Percentiles rank a stretch among this genome's conserved stretches.
phyloP scores from a whole-genome alignment of 2,888 invertebrate species.

The Galeruca laticollis region DNA sequence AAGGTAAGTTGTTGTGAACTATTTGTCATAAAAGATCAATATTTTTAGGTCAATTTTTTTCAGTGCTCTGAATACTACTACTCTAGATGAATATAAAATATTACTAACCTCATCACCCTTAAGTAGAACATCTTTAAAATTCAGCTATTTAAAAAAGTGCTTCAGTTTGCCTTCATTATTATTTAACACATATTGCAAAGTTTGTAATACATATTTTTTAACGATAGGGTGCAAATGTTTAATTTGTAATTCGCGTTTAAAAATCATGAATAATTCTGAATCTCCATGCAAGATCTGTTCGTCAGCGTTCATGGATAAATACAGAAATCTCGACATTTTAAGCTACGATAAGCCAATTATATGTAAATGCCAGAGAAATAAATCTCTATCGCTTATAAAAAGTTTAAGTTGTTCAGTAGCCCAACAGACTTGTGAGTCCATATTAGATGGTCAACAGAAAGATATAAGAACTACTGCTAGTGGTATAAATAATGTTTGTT shows the following conservation, averaged over 20 bases:
- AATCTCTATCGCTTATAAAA: slow-evolving; percentile 62
- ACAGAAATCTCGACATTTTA: slow-evolving; percentile 60
- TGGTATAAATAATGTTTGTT: slow-evolving; percentile 61
- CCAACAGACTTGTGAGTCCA: slow-evolving; percentile 58
- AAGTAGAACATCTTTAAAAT: slow-evolving; percentile 43
- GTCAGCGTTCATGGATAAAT: slow-evolving; percentile 62
- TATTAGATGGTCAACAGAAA: slow-evolving; percentile 57
- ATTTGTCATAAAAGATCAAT: slow-evolving; percentile 54
- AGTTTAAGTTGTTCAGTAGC: slow-evolving; percentile 64
- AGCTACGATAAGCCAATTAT: slow-evolving; percentile 57
- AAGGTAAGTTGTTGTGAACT: slow-evolving; percentile 45
- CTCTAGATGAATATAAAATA: slow-evolving; percentile 58
- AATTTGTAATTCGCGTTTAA: slow-evolving; percentile 57
- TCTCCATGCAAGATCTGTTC: slow-evolving; percentile 64
- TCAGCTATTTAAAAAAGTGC: slow-evolving; percentile 44
- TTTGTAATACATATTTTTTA: slow-evolving; percentile 47
- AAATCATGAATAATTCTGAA: slow-evolving; percentile 63
- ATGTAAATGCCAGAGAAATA: slow-evolving; percentile 61
- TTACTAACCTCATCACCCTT: slow-evolving; percentile 40
- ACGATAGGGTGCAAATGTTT: slow-evolving; percentile 56
- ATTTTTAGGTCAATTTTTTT: slow-evolving; percentile 50
- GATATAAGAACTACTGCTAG: slow-evolving; percentile 65
- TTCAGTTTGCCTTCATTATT: slow-evolving; percentile 49
- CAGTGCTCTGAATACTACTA: slow-evolving; percentile 51
- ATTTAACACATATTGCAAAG: slow-evolving; percentile 45